Conservation (phyloP, 2,113 vertebrate genomes). For the Nycticebus coucang region DNA sequence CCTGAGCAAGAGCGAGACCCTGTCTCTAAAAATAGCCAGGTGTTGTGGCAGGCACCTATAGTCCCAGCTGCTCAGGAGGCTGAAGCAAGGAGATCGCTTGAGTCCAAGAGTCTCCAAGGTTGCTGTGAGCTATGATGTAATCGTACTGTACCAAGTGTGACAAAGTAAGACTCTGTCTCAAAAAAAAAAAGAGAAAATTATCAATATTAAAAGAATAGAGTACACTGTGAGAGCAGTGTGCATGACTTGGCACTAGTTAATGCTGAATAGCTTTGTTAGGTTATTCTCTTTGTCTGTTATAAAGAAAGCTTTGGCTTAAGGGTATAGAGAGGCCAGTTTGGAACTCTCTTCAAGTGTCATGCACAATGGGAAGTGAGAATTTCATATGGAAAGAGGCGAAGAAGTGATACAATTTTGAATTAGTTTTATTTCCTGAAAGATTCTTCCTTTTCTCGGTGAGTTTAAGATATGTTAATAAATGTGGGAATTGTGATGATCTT, state of each 20-base stretch:
- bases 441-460: background rate
- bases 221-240: too few relatives aligned
- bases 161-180: too few relatives aligned
- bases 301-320: background rate
- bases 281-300: background rate
- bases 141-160: too few relatives aligned
- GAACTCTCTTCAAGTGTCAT: background rate
- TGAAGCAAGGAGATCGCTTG: too few relatives aligned
- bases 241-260: background rate
- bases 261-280: background rate
- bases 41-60: too few relatives aligned
- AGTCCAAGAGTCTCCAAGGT: too few relatives aligned
- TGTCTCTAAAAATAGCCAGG: too few relatives aligned
- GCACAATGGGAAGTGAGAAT: background rate
- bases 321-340: background rate
- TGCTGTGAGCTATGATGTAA: too few relatives aligned
- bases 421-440: background rate
- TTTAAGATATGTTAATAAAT: slow-evolving; percentile 15
- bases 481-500: background rate
- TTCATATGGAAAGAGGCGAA: slow-evolving; percentile 25
- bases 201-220: background rate
- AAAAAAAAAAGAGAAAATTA: background rate
- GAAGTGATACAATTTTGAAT: slow-evolving; percentile 18
- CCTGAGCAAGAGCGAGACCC: too few relatives aligned
- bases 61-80: too few relatives aligned